Percentiles rank a stretch among this genome's conserved stretches.
Evolutionary conservation across 2,113 vertebrate genomes (phyloP).

Genomic region (Poeciliopsis prolifica): DNA sequence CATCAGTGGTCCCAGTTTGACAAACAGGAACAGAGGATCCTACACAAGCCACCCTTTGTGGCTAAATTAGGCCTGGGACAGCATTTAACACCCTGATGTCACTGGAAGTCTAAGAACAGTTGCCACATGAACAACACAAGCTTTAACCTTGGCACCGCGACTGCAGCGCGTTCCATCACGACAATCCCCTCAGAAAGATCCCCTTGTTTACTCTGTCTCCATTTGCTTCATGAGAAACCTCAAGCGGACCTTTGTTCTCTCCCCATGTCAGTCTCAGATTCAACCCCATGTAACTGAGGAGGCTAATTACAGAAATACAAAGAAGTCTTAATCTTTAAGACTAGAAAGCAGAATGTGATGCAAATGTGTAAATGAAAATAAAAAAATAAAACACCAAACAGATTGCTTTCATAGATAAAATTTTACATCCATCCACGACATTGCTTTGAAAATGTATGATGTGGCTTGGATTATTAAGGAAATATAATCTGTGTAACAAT

Average conservation of each 20-base stretch:
- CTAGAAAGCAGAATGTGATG: not conserved
- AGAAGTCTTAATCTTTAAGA: not conserved
- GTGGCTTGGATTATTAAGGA: not conserved
- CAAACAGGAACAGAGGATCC: conserved; percentile 68
- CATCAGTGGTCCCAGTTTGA: conserved; percentile 55
- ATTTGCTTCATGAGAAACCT: conserved; percentile 16
- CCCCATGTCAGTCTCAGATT: not conserved
- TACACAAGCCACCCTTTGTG: conserved; percentile 33
- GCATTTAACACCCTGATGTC: conserved; percentile 57
- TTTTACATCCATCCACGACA: not conserved
- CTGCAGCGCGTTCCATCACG: conserved; percentile 47
- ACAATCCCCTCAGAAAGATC: conserved; percentile 13
- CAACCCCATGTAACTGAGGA: not conserved
- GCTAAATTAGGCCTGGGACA: conserved; percentile 64
- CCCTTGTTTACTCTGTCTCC: conserved; percentile 15
- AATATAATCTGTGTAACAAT: not conserved
- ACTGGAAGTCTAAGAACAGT: conserved; percentile 69
- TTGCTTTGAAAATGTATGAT: conserved; percentile 5
- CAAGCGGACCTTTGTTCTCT: not conserved
- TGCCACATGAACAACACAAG: conserved; percentile 66
- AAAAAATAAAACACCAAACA: not conserved
- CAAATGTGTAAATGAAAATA: not conserved
- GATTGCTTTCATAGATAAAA: not conserved
- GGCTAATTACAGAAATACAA: conserved; percentile 2
- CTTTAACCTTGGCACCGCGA: conserved; percentile 69